These are phyloP conservation scores for Mallotus villosus DNA, from an alignment of 2,797 vertebrate genomes.

Conservation along the genomic window DNA sequence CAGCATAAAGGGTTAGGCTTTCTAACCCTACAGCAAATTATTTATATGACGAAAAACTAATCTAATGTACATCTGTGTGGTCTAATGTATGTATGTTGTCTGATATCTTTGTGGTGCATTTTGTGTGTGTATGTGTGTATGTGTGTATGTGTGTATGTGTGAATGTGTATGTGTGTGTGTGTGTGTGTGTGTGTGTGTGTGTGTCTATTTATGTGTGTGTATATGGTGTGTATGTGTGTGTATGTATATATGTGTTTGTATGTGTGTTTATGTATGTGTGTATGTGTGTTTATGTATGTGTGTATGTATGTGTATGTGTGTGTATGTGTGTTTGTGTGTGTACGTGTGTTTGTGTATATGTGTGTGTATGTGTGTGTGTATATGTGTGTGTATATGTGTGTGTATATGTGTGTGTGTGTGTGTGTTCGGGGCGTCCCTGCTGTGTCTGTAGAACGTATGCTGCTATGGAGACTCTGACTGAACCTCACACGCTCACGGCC, in stretches of 20 bases:
- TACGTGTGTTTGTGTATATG: neutral
- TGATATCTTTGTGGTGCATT: neutral
- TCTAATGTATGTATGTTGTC: no score
- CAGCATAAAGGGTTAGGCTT: no score
- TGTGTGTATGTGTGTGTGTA: neutral
- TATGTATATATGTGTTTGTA: neutral
- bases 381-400: neutral
- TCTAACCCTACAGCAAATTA: no score
- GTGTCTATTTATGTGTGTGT: neutral
- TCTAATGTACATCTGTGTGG: no score
- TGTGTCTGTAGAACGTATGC: slow-evolving; percentile 83
- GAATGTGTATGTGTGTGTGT: neutral
- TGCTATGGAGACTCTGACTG: slow-evolving; percentile 93
- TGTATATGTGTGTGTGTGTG: neutral
- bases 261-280: neutral
- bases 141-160: slow-evolving; percentile 3
- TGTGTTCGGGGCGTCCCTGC: neutral
- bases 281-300: neutral
- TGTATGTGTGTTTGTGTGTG: neutral
- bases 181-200: neutral
- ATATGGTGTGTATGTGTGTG: slow-evolving; percentile 5
- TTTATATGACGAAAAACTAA: no score
- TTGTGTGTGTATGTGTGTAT: neutral
- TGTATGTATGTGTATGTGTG: neutral
- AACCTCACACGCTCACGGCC: slow-evolving; percentile 96